Base-by-base conservation (phyloP, 2,888 invertebrate species). In the Monochamus alternatus region DNA sequence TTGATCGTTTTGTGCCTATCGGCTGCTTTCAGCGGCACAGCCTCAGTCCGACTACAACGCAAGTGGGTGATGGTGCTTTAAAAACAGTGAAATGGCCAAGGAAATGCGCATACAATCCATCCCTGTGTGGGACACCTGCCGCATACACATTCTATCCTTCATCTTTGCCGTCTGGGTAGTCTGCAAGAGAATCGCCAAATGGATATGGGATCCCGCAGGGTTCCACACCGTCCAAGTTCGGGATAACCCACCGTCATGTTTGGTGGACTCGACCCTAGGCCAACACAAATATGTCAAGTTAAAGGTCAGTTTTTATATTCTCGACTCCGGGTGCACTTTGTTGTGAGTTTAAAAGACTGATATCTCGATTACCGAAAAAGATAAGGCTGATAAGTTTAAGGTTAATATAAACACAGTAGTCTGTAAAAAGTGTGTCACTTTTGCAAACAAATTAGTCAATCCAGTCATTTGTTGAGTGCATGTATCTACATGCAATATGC, bases 281-380 rank as follows among this genome's bases (percentile, higher is more conserved):
- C 90, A 90, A 81, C 93, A 93, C 87, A 92, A 92, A 65, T 93
- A 92, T 83, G 90, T 93, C 62, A 93, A 93, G 87, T 87, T 93
- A 62, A 92, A 92, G 91, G 93, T 93, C 87, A 88, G 88, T 86
- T 75, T 47, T n/a, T 44, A 30, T 22, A 66, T 31, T 10, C n/a
- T 10, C 4, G 14, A 31, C 59, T 60, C 78, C 68, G 63, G 14
- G 51, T 14, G 30, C n/a, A 52, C 10, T 69, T 43, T 31, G 51
- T 55, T 9, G 55, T 58, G n/a, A 47, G 32, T 69, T n/a, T 58
- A 4, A n/a, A 3, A 2, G 38, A 12, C 5, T 68, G 5, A 14
- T 55, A 10, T 10, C 3, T 47, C 47, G 10, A 10, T 47, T 10
- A n/a, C 55, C 55, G 8, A 55, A n/a, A 10, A 5, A 55, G 55